Evolutionary conservation across 2,797 vertebrate genomes (phyloP).

Genomic region (Chrysocyon brachyurus): DNA sequence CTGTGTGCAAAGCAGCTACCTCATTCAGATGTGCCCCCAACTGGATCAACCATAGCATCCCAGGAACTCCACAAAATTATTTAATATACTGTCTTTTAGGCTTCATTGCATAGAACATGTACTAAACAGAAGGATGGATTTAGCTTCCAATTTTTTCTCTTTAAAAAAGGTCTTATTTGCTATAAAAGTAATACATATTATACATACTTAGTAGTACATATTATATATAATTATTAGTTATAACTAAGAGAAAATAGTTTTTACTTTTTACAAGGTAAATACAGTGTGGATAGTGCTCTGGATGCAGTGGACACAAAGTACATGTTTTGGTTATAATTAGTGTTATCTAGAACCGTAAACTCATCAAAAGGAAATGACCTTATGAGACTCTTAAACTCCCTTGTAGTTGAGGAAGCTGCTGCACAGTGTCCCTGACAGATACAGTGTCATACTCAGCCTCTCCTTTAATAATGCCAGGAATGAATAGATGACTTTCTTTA

Average conservation of each 20-base stretch:
- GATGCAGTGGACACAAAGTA: not conserved
- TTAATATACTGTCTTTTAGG: not conserved
- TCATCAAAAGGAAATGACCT: constrained; percentile 47
- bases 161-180: not conserved
- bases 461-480: constrained; percentile 8
- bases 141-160: constrained; percentile 1
- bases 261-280: constrained; percentile 45
- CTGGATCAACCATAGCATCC: not conserved
- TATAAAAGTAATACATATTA: not conserved
- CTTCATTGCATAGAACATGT: not conserved
- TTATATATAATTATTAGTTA: not conserved
- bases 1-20: not conserved
- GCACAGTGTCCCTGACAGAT: not conserved
- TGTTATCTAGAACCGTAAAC: constrained; percentile 43
- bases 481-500: constrained; percentile 47
- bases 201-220: not conserved
- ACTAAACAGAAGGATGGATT: constrained; percentile 43
- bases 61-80: not conserved
- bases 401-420: not conserved
- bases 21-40: not conserved
- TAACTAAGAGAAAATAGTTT: constrained; percentile 40
- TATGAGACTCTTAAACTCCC: not conserved
- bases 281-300: not conserved
- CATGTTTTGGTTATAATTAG: constrained; percentile 40
- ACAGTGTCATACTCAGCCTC: not conserved